These are phyloP conservation scores for Erynnis tages DNA, from an alignment of 2,888 invertebrate species.

Conservation along the genomic window DNA sequence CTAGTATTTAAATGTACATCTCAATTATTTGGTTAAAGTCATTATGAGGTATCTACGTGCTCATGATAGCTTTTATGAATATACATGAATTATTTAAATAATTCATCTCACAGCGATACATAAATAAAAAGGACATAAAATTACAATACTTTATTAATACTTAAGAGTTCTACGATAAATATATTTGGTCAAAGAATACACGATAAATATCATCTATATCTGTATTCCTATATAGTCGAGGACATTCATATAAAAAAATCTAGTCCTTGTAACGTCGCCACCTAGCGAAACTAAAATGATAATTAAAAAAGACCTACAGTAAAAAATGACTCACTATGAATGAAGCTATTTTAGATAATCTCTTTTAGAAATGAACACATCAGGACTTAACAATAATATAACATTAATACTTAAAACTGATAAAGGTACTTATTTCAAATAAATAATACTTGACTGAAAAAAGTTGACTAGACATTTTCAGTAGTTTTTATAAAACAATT, in stretches of 20 bases:
- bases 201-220: background rate
- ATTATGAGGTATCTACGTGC: constrained; percentile 27
- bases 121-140: background rate
- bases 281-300: too few species aligned
- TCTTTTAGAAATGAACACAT: too few species aligned
- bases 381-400: too few species aligned
- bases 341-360: too few species aligned
- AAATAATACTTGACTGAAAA: too few species aligned
- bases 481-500: too few species aligned
- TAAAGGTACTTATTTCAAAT: too few species aligned
- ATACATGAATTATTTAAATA: background rate
- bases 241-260: background rate
- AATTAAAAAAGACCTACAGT: too few species aligned
- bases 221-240: background rate
- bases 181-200: constrained; percentile 16
- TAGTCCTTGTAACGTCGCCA: too few species aligned
- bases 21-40: constrained; percentile 18
- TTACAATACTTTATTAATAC: constrained; percentile 1
- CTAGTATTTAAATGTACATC: constrained; percentile 13
- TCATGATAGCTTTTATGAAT: constrained; percentile 6
- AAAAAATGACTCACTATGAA: too few species aligned
- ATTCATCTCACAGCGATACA: constrained; percentile 1
- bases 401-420: too few species aligned
- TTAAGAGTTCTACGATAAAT: constrained; percentile 11
- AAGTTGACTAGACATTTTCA: too few species aligned